Evolutionary conservation across 2,888 invertebrate genomes (phyloP).

Genomic region (Chaitophorus viminalis): DNA sequence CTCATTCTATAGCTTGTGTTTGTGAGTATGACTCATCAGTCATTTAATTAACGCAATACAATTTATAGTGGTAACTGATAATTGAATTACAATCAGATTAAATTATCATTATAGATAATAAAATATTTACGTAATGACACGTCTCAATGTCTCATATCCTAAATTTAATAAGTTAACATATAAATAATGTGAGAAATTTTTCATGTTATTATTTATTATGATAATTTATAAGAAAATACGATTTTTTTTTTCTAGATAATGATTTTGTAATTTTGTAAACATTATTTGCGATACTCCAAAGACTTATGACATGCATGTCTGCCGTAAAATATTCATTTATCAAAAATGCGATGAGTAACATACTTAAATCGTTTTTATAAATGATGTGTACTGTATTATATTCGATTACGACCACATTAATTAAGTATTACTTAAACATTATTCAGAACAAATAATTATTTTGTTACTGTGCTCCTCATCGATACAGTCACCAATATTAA

Average conservation of each 20-base stretch:
- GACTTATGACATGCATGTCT: too few relatives aligned
- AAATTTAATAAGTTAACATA: neutral
- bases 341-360: neutral
- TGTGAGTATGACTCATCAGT: constrained; percentile 9
- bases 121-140: neutral
- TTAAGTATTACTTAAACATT: neutral
- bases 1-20: neutral
- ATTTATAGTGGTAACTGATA: neutral
- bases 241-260: too few relatives aligned
- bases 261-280: too few relatives aligned
- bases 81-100: constrained; percentile 24
- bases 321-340: neutral
- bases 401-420: neutral
- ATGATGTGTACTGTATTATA: neutral
- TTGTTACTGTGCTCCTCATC: too few relatives aligned
- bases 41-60: constrained; percentile 1
- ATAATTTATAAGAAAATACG: too few relatives aligned
- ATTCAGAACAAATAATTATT: neutral
- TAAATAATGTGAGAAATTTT: neutral
- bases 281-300: too few relatives aligned
- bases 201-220: neutral
- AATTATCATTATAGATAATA: constrained; percentile 4
- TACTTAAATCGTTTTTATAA: neutral
- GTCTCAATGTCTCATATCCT: neutral
- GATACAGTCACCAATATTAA: too few relatives aligned